Evolutionary conservation across 2,888 invertebrate genomes (phyloP).

Genomic region (Onchidella celtica): DNA sequence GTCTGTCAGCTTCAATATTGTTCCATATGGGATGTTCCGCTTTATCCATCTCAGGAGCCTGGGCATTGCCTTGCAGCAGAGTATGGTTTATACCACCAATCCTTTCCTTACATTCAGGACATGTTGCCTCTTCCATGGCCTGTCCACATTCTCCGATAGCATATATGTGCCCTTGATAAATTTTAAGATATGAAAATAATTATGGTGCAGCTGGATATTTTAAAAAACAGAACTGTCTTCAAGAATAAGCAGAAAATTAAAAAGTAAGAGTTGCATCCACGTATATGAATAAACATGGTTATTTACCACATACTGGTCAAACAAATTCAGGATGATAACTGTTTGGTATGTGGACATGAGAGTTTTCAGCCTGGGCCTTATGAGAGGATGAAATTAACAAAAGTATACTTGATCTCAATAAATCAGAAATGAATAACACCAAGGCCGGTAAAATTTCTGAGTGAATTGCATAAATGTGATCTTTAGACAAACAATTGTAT

Average conservation of each 20-base stretch:
- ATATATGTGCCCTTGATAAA: conserved; percentile 83
- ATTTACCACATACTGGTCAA: background rate
- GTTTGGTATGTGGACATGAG: too few relatives aligned
- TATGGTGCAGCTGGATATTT: too few relatives aligned
- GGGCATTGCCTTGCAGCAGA: conserved; percentile 81
- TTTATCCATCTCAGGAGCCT: conserved; percentile 80
- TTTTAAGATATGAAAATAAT: background rate
- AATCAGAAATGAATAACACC: too few relatives aligned
- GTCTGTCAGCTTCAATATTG: conserved; percentile 40
- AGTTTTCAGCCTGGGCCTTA: too few relatives aligned
- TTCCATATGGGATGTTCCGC: conserved; percentile 66
- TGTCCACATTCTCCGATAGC: conserved; percentile 87
- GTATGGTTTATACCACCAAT: conserved; percentile 83
- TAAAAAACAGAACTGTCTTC: too few relatives aligned
- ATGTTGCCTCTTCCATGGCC: conserved; percentile 82
- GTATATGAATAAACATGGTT: background rate
- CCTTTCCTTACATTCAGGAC: conserved; percentile 83
- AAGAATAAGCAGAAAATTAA: too few relatives aligned
- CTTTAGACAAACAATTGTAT: too few relatives aligned
- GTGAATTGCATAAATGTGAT: too few relatives aligned
- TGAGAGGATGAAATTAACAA: too few relatives aligned
- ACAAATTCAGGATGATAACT: background rate
- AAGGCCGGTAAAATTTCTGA: too few relatives aligned
- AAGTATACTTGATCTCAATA: too few relatives aligned
- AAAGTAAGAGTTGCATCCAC: too few relatives aligned